A percentile compares a stretch with the other conserved stretches of the same genome.
Evolutionary conservation across 2,888 invertebrate genomes (phyloP).

Genomic region (Heliconius sara): DNA sequence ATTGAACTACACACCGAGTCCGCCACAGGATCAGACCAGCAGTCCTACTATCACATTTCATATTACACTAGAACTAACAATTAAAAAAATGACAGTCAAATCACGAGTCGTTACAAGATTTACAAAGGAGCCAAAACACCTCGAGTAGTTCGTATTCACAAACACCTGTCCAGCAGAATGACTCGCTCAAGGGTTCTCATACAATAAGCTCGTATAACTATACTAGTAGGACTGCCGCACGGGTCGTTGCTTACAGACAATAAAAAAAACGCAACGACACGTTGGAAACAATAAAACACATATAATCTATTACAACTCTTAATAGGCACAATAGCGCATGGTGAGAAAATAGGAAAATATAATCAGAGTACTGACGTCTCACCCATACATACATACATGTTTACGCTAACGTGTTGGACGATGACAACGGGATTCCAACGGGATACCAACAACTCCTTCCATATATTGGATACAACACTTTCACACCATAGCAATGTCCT

Average conservation of each 20-base stretch:
- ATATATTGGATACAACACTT: slow-evolving; percentile 83
- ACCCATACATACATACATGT: slow-evolving; percentile 12
- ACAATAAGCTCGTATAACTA: slow-evolving; percentile 46
- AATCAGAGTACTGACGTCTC: slow-evolving; percentile 65
- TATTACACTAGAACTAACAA: slow-evolving; percentile 67
- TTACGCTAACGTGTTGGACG: slow-evolving; percentile 60
- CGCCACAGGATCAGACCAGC: slow-evolving; percentile 61
- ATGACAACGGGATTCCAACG: slow-evolving; percentile 77
- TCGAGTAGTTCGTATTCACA: slow-evolving; percentile 47
- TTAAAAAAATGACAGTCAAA: slow-evolving; percentile 71
- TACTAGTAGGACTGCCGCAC: slow-evolving; percentile 68
- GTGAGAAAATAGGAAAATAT: slow-evolving; percentile 77
- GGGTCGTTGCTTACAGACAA: slow-evolving; percentile 63
- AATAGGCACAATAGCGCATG: slow-evolving; percentile 74
- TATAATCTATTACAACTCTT: slow-evolving; percentile 69
- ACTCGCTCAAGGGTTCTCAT: slow-evolving; percentile 41
- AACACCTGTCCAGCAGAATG: slow-evolving; percentile 61
- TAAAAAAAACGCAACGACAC: slow-evolving; percentile 69
- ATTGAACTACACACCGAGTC: slow-evolving; percentile 53
- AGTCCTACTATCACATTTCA: slow-evolving; percentile 76
- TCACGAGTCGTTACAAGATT: slow-evolving; percentile 58
- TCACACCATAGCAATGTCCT: slow-evolving; percentile 81
- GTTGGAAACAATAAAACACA: slow-evolving; percentile 61
- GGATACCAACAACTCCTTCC: slow-evolving; percentile 79
- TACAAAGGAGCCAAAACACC: slow-evolving; percentile 51